A percentile compares a stretch with the other conserved stretches of the same genome.
These are phyloP conservation scores for Rhynchophorus ferrugineus DNA, from an alignment of 1,140 invertebrate species.

Conservation along the genomic window DNA sequence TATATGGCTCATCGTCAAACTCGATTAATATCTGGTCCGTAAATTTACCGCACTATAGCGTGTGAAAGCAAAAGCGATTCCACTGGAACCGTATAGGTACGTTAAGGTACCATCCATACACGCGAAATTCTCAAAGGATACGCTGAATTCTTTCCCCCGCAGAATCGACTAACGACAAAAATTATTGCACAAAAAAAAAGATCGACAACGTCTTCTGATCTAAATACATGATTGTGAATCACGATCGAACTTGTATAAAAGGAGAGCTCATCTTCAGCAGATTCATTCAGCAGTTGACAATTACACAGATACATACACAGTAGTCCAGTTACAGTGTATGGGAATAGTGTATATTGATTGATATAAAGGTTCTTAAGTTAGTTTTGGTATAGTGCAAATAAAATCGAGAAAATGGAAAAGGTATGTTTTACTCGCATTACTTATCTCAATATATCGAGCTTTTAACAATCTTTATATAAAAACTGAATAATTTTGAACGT, in stretches of 20 bases:
- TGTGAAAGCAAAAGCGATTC: slow-evolving; percentile 9
- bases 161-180: slow-evolving; percentile 28
- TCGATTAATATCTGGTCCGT: too few species aligned
- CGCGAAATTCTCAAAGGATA: slow-evolving; percentile 6
- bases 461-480: too few species aligned
- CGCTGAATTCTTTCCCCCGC: slow-evolving; percentile 17
- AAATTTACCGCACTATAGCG: slow-evolving; percentile 4
- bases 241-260: slow-evolving; percentile 46
- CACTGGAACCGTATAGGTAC: slow-evolving; percentile 1
- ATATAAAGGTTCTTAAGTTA: neutral
- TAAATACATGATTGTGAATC: slow-evolving; percentile 50
- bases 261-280: slow-evolving; percentile 41
- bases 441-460: too few species aligned
- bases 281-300: slow-evolving; percentile 44
- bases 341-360: neutral
- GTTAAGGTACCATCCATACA: slow-evolving; percentile 9
- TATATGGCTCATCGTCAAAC: too few species aligned
- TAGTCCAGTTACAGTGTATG: neutral
- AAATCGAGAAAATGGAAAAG: slow-evolving; percentile 10
- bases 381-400: neutral
- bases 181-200: slow-evolving; percentile 33
- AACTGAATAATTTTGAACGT: too few species aligned
- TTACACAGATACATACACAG: slow-evolving; percentile 9
- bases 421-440: slow-evolving; percentile 10
- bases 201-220: slow-evolving; percentile 43